Evolutionary conservation across 2,888 invertebrate species (phyloP).

Genomic region (Sminthurides aquaticus): DNA sequence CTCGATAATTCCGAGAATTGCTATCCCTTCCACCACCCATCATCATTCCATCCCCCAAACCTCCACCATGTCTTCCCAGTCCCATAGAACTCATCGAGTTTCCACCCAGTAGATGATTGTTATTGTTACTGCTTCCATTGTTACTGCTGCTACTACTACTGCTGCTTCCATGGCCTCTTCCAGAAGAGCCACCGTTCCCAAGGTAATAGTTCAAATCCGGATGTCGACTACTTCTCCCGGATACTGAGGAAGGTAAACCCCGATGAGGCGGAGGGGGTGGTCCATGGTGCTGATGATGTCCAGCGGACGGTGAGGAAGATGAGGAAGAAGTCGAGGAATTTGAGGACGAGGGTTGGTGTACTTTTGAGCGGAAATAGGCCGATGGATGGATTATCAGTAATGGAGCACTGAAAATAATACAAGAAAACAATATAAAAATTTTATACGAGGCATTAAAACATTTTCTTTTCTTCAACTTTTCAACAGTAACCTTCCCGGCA

Average conservation of each 20-base stretch:
- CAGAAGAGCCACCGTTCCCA: too few relatives aligned
- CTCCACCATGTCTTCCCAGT: not conserved
- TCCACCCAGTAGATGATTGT: not conserved
- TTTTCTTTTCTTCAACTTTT: not conserved
- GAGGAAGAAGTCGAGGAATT: constrained; percentile 7
- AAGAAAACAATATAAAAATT: constrained; percentile 12
- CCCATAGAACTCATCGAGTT: not conserved
- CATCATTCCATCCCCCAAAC: not conserved
- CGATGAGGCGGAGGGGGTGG: not conserved
- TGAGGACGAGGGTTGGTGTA: constrained; percentile 53
- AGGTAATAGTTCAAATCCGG: not conserved
- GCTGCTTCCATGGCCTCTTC: not conserved
- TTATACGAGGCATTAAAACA: constrained; percentile 58
- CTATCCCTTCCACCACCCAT: not conserved
- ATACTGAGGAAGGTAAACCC: not conserved
- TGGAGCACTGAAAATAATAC: constrained; percentile 59
- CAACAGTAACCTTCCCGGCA: too few relatives aligned
- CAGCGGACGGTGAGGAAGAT: constrained; percentile 8
- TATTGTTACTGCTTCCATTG: not conserved
- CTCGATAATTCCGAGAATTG: not conserved
- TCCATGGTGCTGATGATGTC: not conserved
- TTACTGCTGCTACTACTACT: not conserved
- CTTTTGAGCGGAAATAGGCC: constrained; percentile 75
- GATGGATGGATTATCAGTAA: constrained; percentile 84
- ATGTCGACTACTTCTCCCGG: not conserved